Conservation (phyloP, 1,140 invertebrate species). For the Eueides isabella region DNA sequence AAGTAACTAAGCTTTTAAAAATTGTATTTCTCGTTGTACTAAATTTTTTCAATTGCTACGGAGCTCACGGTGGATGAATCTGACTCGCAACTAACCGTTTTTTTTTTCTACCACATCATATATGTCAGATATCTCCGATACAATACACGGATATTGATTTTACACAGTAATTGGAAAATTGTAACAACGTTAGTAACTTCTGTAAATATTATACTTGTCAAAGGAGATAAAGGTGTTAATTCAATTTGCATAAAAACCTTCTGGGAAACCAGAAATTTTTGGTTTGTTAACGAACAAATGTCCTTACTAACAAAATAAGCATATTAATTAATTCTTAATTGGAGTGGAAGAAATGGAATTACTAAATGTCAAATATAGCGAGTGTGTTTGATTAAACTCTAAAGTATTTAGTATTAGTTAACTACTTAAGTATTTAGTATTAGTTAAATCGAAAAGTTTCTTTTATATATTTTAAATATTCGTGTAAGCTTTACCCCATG, state of each 20-base stretch:
- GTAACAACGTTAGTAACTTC: background rate
- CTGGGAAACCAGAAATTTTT: background rate
- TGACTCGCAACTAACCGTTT: too few species aligned
- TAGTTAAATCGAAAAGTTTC: too few species aligned
- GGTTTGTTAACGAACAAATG: background rate
- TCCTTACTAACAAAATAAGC: background rate
- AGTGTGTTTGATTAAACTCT: background rate
- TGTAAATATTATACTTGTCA: background rate
- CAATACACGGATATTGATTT: slow-evolving; percentile 6
- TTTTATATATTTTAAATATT: too few species aligned
- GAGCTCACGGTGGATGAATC: too few species aligned
- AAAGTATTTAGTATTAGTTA: too few species aligned
- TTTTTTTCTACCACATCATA: too few species aligned
- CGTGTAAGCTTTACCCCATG: background rate
- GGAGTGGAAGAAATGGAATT: background rate
- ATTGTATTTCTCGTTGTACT: too few species aligned
- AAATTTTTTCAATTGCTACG: too few species aligned
- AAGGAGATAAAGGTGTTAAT: background rate
- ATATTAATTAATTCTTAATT: background rate
- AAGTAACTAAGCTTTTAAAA: too few species aligned
- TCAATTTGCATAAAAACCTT: background rate
- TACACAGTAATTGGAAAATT: background rate
- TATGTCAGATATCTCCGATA: background rate
- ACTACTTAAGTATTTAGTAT: too few species aligned
- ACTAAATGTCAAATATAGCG: background rate